Percentiles rank a stretch among this genome's conserved stretches.
phyloP scores from a whole-genome alignment of 2,113 vertebrate genomes.

The Tinamus guttatus region DNA sequence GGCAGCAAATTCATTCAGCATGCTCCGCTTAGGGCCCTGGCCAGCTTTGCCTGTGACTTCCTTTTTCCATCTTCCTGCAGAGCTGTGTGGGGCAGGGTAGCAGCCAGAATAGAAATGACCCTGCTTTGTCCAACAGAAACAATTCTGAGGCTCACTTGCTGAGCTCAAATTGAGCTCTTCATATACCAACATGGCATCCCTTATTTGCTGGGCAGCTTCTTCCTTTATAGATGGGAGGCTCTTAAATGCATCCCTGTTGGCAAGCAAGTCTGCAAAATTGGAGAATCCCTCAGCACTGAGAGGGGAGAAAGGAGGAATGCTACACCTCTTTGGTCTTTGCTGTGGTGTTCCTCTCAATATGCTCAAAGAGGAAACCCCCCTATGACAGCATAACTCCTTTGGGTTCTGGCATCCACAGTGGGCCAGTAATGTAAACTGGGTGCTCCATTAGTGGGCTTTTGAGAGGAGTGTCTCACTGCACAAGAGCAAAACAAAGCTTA shows the following conservation, averaged over 20 bases:
- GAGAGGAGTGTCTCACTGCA: too few relatives aligned
- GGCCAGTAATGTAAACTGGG: too few relatives aligned
- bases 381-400: too few relatives aligned
- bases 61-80: fast-evolving
- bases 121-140: not conserved
- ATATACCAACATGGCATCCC: too few relatives aligned
- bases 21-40: not conserved
- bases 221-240: not conserved
- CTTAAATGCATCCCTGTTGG: not conserved
- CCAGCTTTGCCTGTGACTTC: too few relatives aligned
- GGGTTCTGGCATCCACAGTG: too few relatives aligned
- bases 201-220: not conserved
- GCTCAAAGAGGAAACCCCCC: not conserved
- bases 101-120: fast-evolving
- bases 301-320: not conserved
- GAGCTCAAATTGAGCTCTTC: not conserved
- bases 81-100: not conserved
- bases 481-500: too few relatives aligned
- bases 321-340: not conserved
- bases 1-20: not conserved
- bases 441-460: too few relatives aligned
- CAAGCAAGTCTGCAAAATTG: not conserved
- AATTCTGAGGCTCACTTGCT: not conserved
- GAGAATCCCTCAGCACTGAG: not conserved
- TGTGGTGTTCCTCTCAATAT: not conserved